Evolutionary conservation across 35 echinoderm and acorn worm species (phyloP).

Genomic region (Lytechinus variegatus): DNA sequence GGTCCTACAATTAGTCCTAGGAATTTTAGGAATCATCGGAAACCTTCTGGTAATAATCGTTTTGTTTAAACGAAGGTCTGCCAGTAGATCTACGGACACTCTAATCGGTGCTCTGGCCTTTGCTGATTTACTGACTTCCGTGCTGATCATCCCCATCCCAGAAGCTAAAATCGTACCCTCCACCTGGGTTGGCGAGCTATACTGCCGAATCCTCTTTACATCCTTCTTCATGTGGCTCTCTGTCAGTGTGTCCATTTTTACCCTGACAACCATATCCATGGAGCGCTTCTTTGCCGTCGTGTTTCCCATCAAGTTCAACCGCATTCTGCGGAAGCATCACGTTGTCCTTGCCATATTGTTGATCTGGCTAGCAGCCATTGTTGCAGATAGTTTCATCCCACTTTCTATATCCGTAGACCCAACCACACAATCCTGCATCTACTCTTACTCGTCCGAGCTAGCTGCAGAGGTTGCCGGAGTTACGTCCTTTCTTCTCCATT

Average conservation of each 20-base stretch:
- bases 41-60: slow-evolving; percentile 75
- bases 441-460: slow-evolving; percentile 23
- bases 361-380: slow-evolving; percentile 60
- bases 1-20: slow-evolving; percentile 53
- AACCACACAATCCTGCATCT: slow-evolving; percentile 23
- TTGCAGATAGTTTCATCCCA: slow-evolving; percentile 62
- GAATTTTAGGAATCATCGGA: slow-evolving; percentile 75
- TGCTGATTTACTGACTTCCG: slow-evolving; percentile 81
- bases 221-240: slow-evolving; percentile 78
- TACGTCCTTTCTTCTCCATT: slow-evolving; percentile 59
- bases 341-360: slow-evolving; percentile 48
- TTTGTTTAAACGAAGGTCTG: slow-evolving; percentile 39
- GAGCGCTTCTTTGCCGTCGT: slow-evolving; percentile 86
- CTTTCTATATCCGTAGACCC: slow-evolving; percentile 55
- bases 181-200: slow-evolving; percentile 55
- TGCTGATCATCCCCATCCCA: slow-evolving; percentile 78
- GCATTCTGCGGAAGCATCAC: slow-evolving; percentile 61
- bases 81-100: slow-evolving; percentile 63
- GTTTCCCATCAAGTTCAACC: slow-evolving; percentile 73
- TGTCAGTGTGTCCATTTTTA: slow-evolving; percentile 77
- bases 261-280: slow-evolving; percentile 77
- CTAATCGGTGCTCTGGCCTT: slow-evolving; percentile 78
- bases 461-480: slow-evolving; percentile 5
- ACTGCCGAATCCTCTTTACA: slow-evolving; percentile 78
- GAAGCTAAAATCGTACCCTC: not conserved